Base-by-base conservation (phyloP, 2,113 vertebrate species). In the Struthio camelus region DNA sequence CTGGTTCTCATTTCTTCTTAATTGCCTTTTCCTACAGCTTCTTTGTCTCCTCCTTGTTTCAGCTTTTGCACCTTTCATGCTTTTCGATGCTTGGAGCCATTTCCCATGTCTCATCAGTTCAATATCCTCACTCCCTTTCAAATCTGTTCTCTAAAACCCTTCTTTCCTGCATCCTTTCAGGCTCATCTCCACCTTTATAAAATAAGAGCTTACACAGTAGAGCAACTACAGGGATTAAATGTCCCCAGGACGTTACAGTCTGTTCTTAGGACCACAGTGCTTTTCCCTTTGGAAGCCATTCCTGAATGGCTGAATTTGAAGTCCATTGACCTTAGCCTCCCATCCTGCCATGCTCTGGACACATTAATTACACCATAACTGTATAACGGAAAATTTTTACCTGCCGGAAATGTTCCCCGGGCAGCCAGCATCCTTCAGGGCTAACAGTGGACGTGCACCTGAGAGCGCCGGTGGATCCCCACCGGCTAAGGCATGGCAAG, bases 31-130 rank as follows among this genome's bases (percentile, higher is more conserved):
- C 36, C 64, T 64, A 34, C 48, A 42, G 46, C 23, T 84, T 44
- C 53, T 69, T 51, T 40, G 27, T 15, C 46, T 50, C 54, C 38
- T 42, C 40, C 40, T 61, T 62, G 15, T 34, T 87, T 54, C 83
- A 67, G 13, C 42, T 70, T 82, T 78, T 72, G 34, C 34, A 36
- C 10, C 51, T 85, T 44, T 58, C 9, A 10, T 30, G 38, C 34
- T 87, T 78, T 53, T 34, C 34, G 48, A 0, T 1, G 0, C 44
- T 53, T 59, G 22, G 56, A 88, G 62, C 11, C 0, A 0, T 16
- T 80, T 46, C 25, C 17, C 36, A 9, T 8, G 6, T 34, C 69
- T 51, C 16, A 27, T 65, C 62, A 9, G 23, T 24, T 38, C 62
- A 25, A 10, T 25, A 40, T 27, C 36, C 9, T 38, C 13, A 14